These are phyloP conservation scores for Tachuris rubrigastra DNA, from an alignment of 2,113 vertebrate genomes.

Conservation along the genomic window DNA sequence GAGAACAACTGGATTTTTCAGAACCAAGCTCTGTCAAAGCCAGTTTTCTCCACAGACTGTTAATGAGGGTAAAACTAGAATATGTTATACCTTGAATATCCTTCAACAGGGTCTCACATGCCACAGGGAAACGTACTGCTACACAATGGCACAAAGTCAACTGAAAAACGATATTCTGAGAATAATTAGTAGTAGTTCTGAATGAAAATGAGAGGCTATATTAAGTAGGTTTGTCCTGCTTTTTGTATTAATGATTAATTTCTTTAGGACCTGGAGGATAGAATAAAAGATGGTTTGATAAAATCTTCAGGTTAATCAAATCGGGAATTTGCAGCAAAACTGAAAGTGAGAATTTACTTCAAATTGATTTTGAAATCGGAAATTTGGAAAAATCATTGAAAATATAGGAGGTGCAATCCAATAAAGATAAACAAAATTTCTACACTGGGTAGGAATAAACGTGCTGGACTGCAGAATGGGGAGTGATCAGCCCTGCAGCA, in stretches of 20 bases:
- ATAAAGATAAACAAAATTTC: background rate
- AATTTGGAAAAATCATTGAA: background rate
- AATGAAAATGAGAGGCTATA: background rate
- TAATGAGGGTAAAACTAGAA: background rate
- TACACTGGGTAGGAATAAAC: background rate
- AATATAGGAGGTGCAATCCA: background rate
- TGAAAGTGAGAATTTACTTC: background rate
- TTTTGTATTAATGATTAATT: background rate
- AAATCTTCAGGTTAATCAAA: background rate
- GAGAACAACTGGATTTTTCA: background rate
- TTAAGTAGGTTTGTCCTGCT: background rate
- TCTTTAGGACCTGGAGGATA: background rate
- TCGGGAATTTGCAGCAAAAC: background rate
- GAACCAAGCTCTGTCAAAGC: background rate
- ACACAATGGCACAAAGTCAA: background rate
- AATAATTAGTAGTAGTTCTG: background rate
- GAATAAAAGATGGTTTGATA: background rate
- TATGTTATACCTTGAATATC: background rate
- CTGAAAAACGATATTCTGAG: background rate
- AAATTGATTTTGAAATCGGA: background rate
- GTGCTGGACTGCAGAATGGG: background rate
- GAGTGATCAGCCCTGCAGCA: background rate
- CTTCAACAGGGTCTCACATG: background rate
- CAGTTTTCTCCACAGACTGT: background rate
- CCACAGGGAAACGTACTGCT: background rate